Evolutionary conservation across 2,888 invertebrate genomes (phyloP).

Genomic region (Drosophila hamatofila): DNA sequence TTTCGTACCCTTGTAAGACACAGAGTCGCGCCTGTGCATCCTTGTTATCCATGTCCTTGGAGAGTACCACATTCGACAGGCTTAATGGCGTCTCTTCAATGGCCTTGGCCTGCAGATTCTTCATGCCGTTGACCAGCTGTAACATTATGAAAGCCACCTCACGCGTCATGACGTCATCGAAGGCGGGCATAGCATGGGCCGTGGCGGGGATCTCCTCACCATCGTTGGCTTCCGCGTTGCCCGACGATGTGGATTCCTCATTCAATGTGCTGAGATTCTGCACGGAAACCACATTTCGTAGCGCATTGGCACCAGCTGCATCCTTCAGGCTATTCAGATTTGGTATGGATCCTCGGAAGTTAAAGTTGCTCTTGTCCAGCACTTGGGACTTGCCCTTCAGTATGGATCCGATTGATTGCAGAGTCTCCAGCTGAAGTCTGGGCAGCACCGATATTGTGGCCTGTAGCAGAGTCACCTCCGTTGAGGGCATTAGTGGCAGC

Average conservation of each 20-base stretch:
- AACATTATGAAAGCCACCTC: slow-evolving; percentile 92
- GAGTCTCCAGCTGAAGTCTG: slow-evolving; percentile 90
- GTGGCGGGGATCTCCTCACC: slow-evolving; percentile 45
- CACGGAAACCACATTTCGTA: slow-evolving; percentile 86
- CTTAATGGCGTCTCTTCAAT: slow-evolving; percentile 91
- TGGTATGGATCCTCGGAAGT: slow-evolving; percentile 85
- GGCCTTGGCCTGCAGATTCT: slow-evolving; percentile 92
- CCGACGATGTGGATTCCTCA: slow-evolving; percentile 73
- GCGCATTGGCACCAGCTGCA: slow-evolving; percentile 50
- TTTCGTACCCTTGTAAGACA: slow-evolving; percentile 90
- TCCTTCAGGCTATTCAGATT: slow-evolving; percentile 83
- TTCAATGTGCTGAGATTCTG: slow-evolving; percentile 84
- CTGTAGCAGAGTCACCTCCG: slow-evolving; percentile 89
- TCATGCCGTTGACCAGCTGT: slow-evolving; percentile 92
- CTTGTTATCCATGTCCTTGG: slow-evolving; percentile 88
- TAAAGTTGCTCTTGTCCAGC: slow-evolving; percentile 84
- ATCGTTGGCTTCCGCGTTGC: slow-evolving; percentile 25
- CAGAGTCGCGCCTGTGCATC: slow-evolving; percentile 89
- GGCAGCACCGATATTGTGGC: slow-evolving; percentile 92
- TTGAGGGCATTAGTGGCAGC: slow-evolving; percentile 87
- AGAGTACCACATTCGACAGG: slow-evolving; percentile 90
- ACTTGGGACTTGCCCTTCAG: slow-evolving; percentile 87
- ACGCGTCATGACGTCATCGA: slow-evolving; percentile 86
- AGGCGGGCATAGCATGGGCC: slow-evolving; percentile 81
- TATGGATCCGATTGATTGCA: slow-evolving; percentile 89